These are phyloP conservation scores for Capromys pilorides DNA, from an alignment of 2,797 vertebrate genomes.

Conservation along the genomic window DNA sequence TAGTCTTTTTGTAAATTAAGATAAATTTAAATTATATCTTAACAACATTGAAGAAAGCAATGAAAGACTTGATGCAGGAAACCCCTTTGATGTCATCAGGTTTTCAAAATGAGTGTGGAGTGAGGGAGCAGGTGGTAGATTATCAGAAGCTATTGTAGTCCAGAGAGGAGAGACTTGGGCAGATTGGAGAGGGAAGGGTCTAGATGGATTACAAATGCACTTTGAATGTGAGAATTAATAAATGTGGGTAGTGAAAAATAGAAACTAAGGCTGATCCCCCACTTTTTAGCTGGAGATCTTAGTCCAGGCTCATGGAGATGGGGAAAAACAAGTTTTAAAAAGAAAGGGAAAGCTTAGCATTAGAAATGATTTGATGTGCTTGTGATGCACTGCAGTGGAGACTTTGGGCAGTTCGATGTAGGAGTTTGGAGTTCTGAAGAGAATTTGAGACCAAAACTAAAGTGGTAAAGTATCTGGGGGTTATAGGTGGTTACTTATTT, in stretches of 20 bases:
- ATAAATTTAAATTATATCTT: constrained; percentile 38
- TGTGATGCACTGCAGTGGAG: background rate
- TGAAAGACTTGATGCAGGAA: background rate
- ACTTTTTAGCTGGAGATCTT: background rate
- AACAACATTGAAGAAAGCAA: background rate
- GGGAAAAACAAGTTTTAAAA: background rate
- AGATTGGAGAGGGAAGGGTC: background rate
- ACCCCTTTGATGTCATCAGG: background rate
- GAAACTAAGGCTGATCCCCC: background rate
- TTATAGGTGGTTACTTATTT: background rate
- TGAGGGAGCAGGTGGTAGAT: too few relatives aligned
- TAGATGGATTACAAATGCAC: background rate
- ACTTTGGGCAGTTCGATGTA: background rate
- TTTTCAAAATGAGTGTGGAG: background rate
- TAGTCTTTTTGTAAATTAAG: constrained; percentile 35
- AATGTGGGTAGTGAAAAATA: background rate
- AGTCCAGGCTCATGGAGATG: background rate
- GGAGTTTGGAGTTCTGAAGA: background rate
- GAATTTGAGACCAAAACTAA: background rate
- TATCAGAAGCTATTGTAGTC: background rate
- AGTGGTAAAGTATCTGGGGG: background rate
- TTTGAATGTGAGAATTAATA: constrained; percentile 35
- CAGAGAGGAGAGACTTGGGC: background rate
- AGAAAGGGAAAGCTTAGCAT: background rate
- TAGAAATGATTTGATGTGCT: background rate